Conservation (phyloP, 2,113 vertebrate genomes). For the Colistium nudipinnis region DNA sequence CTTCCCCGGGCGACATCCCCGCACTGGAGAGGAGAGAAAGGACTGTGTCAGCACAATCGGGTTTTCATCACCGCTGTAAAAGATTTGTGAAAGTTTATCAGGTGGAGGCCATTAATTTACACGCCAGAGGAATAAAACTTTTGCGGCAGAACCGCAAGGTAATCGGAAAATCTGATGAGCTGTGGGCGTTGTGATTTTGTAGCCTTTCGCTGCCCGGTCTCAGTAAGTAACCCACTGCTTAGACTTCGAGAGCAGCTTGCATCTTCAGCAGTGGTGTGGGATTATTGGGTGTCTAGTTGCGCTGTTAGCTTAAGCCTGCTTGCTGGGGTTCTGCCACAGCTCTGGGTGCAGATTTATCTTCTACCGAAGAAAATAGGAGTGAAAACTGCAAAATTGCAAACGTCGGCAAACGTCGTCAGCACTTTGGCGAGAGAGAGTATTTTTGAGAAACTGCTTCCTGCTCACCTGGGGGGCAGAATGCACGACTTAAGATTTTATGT, state of each 20-base stretch:
- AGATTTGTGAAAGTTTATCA: not conserved
- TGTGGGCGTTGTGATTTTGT: constrained; percentile 38
- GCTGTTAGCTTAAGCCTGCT: constrained; percentile 53
- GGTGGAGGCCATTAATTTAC: not conserved
- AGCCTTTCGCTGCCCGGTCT: constrained; percentile 41
- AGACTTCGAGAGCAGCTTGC: constrained; percentile 40
- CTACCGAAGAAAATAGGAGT: constrained; percentile 16
- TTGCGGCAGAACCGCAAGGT: constrained; percentile 4
- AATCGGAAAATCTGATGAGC: constrained; percentile 39
- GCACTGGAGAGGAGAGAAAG: constrained; percentile 61
- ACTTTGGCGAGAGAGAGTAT: constrained; percentile 22
- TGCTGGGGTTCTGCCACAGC: constrained; percentile 40
- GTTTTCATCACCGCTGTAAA: constrained; percentile 14
- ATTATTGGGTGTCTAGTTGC: constrained; percentile 56
- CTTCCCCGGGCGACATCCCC: constrained; percentile 79
- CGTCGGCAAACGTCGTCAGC: constrained; percentile 25
- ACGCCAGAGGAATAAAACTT: not conserved
- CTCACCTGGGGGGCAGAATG: constrained; percentile 5
- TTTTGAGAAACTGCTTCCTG: constrained; percentile 15
- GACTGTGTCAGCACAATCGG: not conserved
- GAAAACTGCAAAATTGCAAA: constrained; percentile 26
- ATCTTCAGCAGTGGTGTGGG: constrained; percentile 55
- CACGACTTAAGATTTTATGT: not conserved
- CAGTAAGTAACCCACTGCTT: constrained; percentile 34
- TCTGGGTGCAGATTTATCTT: constrained; percentile 50